A percentile compares a stretch with the other conserved stretches of the same genome.
These are phyloP conservation scores for Alca torda DNA, from an alignment of 2,797 vertebrate species.

Conservation along the genomic window DNA sequence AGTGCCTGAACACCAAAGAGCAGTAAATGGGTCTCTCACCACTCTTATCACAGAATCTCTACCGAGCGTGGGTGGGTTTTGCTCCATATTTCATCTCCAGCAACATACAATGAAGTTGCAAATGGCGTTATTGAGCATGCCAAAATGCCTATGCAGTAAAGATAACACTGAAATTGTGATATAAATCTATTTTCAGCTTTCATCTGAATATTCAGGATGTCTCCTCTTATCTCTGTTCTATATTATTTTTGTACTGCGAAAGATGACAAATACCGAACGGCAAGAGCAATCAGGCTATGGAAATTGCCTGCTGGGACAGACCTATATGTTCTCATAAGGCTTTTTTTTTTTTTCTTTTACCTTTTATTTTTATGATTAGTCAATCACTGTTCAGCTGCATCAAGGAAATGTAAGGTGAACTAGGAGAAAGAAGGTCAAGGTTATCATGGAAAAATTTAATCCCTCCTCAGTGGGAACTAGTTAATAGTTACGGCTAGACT, in stretches of 20 bases:
- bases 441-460: constrained; percentile 8
- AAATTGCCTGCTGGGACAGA: neutral
- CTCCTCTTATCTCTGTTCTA: neutral
- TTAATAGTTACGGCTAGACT: neutral
- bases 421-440: neutral
- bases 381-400: neutral
- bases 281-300: neutral
- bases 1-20: neutral
- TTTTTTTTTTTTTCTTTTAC: neutral
- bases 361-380: neutral
- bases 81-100: neutral
- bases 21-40: neutral
- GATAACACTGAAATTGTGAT: neutral
- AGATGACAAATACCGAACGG: neutral
- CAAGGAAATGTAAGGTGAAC: constrained; percentile 3
- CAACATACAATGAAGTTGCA: neutral
- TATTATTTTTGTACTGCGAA: neutral
- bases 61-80: neutral
- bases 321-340: neutral
- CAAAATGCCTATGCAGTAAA: neutral
- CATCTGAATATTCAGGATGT: neutral
- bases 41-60: neutral
- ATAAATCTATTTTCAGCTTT: neutral
- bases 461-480: neutral
- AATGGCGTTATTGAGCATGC: neutral